These are phyloP conservation scores for Mellivora capensis DNA, from an alignment of 2,113 vertebrate species.

Conservation along the genomic window DNA sequence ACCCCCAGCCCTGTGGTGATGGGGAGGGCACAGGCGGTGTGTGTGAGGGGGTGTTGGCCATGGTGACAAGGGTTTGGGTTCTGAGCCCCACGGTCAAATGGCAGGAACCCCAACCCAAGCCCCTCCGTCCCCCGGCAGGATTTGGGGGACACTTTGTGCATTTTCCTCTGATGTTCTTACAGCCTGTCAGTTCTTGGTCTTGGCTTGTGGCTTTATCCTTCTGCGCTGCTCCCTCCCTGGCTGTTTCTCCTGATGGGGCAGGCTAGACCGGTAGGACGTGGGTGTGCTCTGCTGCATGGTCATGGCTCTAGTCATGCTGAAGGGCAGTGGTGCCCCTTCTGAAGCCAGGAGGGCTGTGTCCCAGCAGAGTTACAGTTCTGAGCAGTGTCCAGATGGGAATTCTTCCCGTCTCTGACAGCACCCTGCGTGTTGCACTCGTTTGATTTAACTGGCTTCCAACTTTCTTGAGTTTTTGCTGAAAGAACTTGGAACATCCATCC, in stretches of 20 bases:
- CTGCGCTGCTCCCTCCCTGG: neutral
- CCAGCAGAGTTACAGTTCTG: neutral
- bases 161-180: neutral
- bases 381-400: neutral
- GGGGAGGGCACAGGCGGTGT: neutral
- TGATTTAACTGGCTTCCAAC: neutral
- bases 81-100: neutral
- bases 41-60: neutral
- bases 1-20: neutral
- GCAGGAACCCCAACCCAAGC: neutral
- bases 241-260: neutral
- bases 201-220: neutral
- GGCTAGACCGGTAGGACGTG: neutral
- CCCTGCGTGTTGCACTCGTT: neutral
- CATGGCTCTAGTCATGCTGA: neutral
- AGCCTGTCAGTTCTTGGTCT: neutral
- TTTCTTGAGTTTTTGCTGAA: neutral
- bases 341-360: neutral
- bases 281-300: neutral
- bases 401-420: neutral
- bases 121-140: neutral
- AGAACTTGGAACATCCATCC: neutral
- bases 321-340: neutral
- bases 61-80: neutral
- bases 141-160: accelerated